These are phyloP conservation scores for Gallinago paraguaiae DNA, from an alignment of 2,113 vertebrate species.

Conservation along the genomic window DNA sequence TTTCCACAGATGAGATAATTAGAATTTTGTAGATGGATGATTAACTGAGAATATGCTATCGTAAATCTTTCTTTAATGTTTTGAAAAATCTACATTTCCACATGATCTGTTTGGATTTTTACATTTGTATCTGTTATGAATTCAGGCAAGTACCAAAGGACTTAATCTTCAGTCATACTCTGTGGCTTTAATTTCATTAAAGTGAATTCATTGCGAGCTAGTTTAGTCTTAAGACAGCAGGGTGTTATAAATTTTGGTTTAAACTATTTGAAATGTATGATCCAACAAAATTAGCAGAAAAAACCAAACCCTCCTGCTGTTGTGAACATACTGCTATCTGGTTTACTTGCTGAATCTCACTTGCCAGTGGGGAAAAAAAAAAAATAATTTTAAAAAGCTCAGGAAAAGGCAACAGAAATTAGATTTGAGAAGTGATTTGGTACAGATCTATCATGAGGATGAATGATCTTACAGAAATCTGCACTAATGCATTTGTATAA, in stretches of 20 bases:
- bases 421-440: background rate
- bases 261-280: constrained; percentile 45
- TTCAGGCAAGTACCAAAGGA: constrained; percentile 32
- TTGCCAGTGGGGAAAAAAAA: background rate
- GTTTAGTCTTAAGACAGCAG: constrained; percentile 41
- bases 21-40: constrained; percentile 39
- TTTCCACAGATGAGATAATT: constrained; percentile 51
- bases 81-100: constrained; percentile 26
- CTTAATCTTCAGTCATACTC: constrained; percentile 4
- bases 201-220: constrained; percentile 54
- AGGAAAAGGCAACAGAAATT: constrained; percentile 12
- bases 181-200: constrained; percentile 69
- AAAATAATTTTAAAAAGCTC: background rate
- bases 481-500: background rate
- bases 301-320: background rate
- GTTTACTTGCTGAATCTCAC: constrained; percentile 25
- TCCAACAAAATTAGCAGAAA: constrained; percentile 22
- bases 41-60: constrained; percentile 18
- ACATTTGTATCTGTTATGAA: constrained; percentile 37
- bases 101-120: constrained; percentile 34
- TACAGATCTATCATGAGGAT: background rate
- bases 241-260: constrained; percentile 69
- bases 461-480: background rate
- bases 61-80: constrained; percentile 55
- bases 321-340: constrained; percentile 9